These are phyloP conservation scores for Drosophila arawakana DNA, from an alignment of 1,140 invertebrate species.

Conservation along the genomic window DNA sequence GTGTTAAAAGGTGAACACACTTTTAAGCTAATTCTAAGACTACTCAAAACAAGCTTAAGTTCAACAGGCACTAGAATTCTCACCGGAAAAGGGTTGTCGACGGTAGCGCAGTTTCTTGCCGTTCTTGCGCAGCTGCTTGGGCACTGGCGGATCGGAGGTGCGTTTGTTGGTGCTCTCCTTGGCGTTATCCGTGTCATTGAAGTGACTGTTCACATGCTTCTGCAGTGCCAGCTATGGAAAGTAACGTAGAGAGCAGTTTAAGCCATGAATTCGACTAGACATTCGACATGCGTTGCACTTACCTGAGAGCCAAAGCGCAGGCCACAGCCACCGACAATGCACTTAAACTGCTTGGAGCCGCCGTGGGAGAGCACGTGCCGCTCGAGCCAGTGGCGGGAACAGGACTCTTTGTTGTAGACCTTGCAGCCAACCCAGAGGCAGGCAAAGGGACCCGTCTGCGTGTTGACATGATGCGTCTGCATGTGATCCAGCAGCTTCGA, in stretches of 20 bases:
- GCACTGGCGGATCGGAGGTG: slow-evolving; percentile 86
- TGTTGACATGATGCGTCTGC: slow-evolving; percentile 94
- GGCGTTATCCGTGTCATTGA: slow-evolving; percentile 88
- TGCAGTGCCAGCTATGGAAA: slow-evolving; percentile 91
- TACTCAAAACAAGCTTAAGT: too few species aligned
- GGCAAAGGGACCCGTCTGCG: slow-evolving; percentile 93
- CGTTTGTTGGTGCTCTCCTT: slow-evolving; percentile 87
- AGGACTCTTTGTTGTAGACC: slow-evolving; percentile 96
- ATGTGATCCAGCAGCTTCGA: slow-evolving; percentile 94
- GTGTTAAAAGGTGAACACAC: too few species aligned
- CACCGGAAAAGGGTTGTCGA: slow-evolving; percentile 93
- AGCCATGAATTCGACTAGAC: neutral
- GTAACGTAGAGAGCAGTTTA: neutral
- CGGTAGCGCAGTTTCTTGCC: slow-evolving; percentile 93
- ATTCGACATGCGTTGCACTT: slow-evolving; percentile 44
- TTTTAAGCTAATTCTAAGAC: too few species aligned
- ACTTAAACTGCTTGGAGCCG: slow-evolving; percentile 97
- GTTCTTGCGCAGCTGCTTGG: slow-evolving; percentile 93
- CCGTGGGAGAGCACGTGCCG: slow-evolving; percentile 96
- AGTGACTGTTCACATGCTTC: slow-evolving; percentile 97
- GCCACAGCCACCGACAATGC: slow-evolving; percentile 97
- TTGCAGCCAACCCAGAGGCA: slow-evolving; percentile 97
- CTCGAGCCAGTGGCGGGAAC: slow-evolving; percentile 96
- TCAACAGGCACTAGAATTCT: slow-evolving; percentile 18
- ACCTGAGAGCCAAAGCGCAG: slow-evolving; percentile 96